Base-by-base conservation (phyloP, 1,140 invertebrate genomes). In the Drosophila yakuba region DNA sequence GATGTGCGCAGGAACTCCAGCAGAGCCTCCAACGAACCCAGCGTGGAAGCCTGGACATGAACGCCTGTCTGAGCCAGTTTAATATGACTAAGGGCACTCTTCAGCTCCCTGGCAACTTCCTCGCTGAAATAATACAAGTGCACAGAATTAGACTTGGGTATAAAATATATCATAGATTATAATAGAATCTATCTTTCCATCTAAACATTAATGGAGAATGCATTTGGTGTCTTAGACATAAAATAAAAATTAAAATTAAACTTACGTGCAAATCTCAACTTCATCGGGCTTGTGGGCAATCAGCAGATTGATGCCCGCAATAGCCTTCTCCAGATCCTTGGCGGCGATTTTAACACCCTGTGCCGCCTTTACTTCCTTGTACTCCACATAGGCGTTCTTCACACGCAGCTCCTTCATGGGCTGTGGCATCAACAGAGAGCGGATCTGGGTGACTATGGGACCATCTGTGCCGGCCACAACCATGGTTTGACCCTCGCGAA, bases 321-420 rank as follows among this genome's bases (percentile, higher is more conserved):
- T 97, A 0, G 98, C 97, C 92, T 99, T 99, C 91, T 99, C 99
- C 56, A 99, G 93, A 93, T 99, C 98, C 91, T 99, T 99, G 0
- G 96, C 98, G 10, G 98, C 98, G 67, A 99, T 98, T 94, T 99
- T 99, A 0, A 99, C 98, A 72, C 99, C 99, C 91, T 99, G 98
- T 1, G 99, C 98, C 4, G 97, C 99, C 86, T 96, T 95, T 1
- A 99, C 95, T 94, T 98, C 97, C 92, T 98, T 99, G 93, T 98
- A 95, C 93, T 99, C 98, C 47, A 98, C 95, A 92, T 99, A 99
- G 11, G 97, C 97, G 91, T 97, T 99, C 96, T 99, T 99, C 1
- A 99, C 98, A 80, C 98, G 94, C n/a, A 99, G 93, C 93, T 99
- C 99, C 93, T 97, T 98, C 94, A 99, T 95, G 0, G 99, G 98